phyloP scores from a whole-genome alignment of 2,888 invertebrate genomes.

The Loripinus fragilis region DNA sequence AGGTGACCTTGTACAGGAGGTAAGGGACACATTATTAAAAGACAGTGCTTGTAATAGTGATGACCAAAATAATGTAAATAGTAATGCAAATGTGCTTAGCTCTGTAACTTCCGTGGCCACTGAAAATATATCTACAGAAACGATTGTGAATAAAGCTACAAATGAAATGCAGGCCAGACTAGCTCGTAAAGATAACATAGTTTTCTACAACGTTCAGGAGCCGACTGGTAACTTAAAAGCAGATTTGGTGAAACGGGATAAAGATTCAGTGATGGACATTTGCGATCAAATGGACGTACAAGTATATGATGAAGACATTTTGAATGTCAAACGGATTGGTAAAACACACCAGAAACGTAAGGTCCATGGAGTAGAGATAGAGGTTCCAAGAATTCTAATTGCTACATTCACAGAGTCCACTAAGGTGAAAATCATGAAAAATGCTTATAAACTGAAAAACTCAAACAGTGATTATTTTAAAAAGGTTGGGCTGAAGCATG shows the following conservation, averaged over 20 bases:
- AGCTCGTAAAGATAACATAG: not conserved
- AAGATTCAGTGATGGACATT: too few species aligned
- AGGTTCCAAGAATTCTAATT: too few species aligned
- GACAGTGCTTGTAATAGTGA: too few species aligned
- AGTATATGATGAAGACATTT: not conserved
- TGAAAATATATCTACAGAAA: slow-evolving; percentile 1
- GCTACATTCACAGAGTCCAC: not conserved
- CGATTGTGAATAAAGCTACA: too few species aligned
- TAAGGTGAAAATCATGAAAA: not conserved
- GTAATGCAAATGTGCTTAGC: not conserved
- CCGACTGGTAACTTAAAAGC: not conserved
- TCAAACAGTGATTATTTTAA: not conserved
- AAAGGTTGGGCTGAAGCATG: not conserved
- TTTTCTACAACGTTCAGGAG: not conserved
- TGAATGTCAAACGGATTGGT: too few species aligned
- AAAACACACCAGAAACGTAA: too few species aligned
- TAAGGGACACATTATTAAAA: too few species aligned
- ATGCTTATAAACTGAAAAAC: too few species aligned
- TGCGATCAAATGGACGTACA: not conserved
- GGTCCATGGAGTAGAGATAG: too few species aligned
- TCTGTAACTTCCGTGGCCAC: not conserved
- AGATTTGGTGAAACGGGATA: too few species aligned
- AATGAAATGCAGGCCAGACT: not conserved
- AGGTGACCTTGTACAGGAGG: too few species aligned
- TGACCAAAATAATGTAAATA: too few species aligned